These are phyloP conservation scores for Aphodius granarius DNA, from an alignment of 2,888 invertebrate species.

Conservation along the genomic window DNA sequence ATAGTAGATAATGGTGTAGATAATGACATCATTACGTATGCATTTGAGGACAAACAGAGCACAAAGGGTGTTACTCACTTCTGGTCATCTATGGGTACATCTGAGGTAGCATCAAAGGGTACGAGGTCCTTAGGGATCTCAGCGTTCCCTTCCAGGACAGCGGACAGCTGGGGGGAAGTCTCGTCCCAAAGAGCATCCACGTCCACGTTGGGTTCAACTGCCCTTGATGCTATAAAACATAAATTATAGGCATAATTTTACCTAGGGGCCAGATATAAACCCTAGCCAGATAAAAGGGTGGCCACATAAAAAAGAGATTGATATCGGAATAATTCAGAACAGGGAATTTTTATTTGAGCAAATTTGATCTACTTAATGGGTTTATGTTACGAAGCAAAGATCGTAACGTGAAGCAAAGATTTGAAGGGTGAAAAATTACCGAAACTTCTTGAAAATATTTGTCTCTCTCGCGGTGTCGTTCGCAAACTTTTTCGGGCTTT, in stretches of 20 bases:
- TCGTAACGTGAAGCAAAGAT: no score
- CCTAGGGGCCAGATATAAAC: neutral
- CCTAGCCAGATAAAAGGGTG: no score
- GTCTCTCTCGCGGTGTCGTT: neutral
- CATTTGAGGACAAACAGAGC: neutral
- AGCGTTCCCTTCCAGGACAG: conserved; percentile 59
- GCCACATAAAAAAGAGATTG: neutral
- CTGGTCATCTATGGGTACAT: conserved; percentile 84
- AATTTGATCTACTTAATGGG: no score
- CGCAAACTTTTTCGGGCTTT: neutral
- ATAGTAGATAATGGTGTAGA: neutral
- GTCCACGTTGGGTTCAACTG: conserved; percentile 18
- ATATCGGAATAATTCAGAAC: neutral
- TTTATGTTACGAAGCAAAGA: no score
- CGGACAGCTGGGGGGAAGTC: conserved; percentile 51
- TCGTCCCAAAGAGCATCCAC: conserved; percentile 67
- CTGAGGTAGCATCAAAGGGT: conserved; percentile 86
- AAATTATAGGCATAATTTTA: conserved; percentile 25
- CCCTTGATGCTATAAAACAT: conserved; percentile 27
- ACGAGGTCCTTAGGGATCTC: conserved; percentile 65
- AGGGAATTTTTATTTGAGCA: neutral
- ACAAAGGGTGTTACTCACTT: conserved; percentile 61
- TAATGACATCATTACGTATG: neutral
- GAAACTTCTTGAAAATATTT: neutral
- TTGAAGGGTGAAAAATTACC: no score